These are phyloP conservation scores for Eupithecia insigniata DNA, from an alignment of 2,888 invertebrate species.

Conservation along the genomic window DNA sequence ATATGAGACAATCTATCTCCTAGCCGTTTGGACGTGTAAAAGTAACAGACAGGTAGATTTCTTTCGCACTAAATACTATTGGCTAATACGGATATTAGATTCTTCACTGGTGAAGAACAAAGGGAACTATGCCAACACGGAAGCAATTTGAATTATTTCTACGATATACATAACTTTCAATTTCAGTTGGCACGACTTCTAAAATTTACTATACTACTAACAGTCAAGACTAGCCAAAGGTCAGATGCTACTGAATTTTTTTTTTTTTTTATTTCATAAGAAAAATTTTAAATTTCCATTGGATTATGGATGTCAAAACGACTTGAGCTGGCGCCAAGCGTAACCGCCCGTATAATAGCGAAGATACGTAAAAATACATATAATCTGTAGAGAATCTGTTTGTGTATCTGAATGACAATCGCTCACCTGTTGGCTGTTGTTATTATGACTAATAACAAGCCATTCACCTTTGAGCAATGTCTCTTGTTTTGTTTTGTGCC, in stretches of 20 bases:
- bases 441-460: constrained; percentile 31
- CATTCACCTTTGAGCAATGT: constrained; percentile 29
- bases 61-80: no score
- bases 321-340: constrained; percentile 43
- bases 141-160: not conserved
- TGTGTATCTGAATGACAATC: constrained; percentile 23
- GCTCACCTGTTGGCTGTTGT: constrained; percentile 33
- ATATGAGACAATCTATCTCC: not conserved
- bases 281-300: constrained; percentile 22
- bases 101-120: not conserved
- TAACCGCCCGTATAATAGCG: constrained; percentile 43
- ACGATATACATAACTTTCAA: not conserved
- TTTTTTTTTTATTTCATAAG: not conserved
- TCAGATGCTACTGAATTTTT: not conserved
- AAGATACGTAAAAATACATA: constrained; percentile 12
- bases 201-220: not conserved
- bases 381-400: not conserved
- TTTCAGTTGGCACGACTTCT: not conserved
- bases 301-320: constrained; percentile 28
- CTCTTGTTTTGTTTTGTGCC: constrained; percentile 17
- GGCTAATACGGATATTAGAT: not conserved
- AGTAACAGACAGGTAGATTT: not conserved
- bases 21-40: not conserved
- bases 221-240: constrained; percentile 1
- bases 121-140: not conserved